phyloP scores from a whole-genome alignment of 2,113 vertebrate species.

The Formicarius rufipectus region DNA sequence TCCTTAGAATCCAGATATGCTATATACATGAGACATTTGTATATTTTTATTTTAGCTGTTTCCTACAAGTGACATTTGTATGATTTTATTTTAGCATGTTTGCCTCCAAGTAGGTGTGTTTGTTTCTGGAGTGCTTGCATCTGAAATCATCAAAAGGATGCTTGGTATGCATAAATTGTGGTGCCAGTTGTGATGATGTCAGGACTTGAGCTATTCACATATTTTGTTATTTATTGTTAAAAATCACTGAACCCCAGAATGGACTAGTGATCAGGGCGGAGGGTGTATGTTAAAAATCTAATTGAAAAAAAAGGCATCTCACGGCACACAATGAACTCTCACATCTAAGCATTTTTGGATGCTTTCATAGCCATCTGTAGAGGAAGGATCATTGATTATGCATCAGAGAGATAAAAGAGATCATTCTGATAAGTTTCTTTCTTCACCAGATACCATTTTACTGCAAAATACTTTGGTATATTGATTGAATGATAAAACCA shows the following conservation, averaged over 20 bases:
- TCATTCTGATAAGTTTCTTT: conserved; percentile 55
- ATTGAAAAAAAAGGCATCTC: conserved; percentile 57
- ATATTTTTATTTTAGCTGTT: conserved; percentile 10
- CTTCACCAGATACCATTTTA: conserved; percentile 43
- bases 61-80: not conserved
- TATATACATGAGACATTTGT: not conserved
- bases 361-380: conserved; percentile 69
- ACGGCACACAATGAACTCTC: conserved; percentile 50
- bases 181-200: conserved; percentile 35
- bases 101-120: conserved; percentile 1
- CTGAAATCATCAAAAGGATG: conserved; percentile 2
- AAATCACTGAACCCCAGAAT: conserved; percentile 11
- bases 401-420: conserved; percentile 66
- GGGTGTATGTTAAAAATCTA: conserved; percentile 37
- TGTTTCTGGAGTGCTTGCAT: not conserved
- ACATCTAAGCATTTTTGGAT: conserved; percentile 66
- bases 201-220: not conserved
- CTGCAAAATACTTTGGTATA: conserved; percentile 8
- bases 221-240: conserved; percentile 25
- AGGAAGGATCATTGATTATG: conserved; percentile 67
- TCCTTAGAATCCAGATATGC: not conserved
- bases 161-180: not conserved
- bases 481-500: conserved; percentile 21
- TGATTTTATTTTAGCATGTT: conserved; percentile 24
- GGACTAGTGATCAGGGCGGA: conserved; percentile 12